These are phyloP conservation scores for Dicerorhinus sumatrensis DNA, from an alignment of 2,113 vertebrate species.

Conservation along the genomic window DNA sequence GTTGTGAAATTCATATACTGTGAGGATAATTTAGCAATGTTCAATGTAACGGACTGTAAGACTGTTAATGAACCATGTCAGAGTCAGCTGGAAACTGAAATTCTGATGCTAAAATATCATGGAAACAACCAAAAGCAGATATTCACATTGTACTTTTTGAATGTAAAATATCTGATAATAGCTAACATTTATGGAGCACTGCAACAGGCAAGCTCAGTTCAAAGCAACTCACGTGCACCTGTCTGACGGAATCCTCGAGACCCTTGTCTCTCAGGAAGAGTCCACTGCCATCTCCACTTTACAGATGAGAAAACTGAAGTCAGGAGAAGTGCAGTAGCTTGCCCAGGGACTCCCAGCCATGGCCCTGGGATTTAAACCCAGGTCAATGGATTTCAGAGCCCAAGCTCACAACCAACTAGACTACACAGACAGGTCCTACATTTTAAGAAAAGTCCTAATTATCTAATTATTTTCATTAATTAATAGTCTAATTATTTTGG, in stretches of 20 bases:
- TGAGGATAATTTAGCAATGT: neutral
- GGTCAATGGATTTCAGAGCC: neutral
- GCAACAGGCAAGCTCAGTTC: rapidly evolving
- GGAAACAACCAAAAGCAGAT: neutral
- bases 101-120: neutral
- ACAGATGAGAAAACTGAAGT: neutral
- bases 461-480: too few relatives aligned
- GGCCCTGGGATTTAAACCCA: neutral
- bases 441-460: neutral
- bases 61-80: neutral
- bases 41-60: neutral
- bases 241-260: neutral
- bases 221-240: neutral
- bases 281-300: rapidly evolving
- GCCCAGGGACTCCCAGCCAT: too few relatives aligned
- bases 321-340: rapidly evolving
- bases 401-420: neutral
- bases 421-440: neutral
- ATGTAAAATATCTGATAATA: neutral
- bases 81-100: neutral
- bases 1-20: neutral
- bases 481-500: neutral
- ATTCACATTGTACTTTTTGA: neutral
- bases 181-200: neutral
- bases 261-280: rapidly evolving